Evolutionary conservation across 2,113 vertebrate species (phyloP).

Genomic region (Callipepla californica): DNA sequence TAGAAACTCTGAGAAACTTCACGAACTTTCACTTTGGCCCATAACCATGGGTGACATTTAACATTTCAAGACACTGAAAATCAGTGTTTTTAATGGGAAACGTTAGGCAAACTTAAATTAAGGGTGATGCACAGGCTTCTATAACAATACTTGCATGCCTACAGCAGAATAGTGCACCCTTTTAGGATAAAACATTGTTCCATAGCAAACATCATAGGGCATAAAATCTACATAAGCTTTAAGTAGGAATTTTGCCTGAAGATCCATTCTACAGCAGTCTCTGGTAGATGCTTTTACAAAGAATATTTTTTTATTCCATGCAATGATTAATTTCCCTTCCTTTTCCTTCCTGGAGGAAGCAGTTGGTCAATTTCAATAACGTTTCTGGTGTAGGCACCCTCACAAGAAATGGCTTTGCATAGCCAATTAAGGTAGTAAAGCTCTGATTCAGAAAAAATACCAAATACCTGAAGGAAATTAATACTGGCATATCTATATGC

Average conservation of each 20-base stretch:
- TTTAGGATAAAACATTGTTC: neutral
- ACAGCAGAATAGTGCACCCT: neutral
- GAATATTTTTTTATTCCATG: neutral
- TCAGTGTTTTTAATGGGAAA: neutral
- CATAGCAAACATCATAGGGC: neutral
- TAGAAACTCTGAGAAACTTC: neutral
- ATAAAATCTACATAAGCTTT: constrained; percentile 22
- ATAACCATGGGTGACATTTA: neutral
- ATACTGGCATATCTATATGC: neutral
- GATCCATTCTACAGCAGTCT: neutral
- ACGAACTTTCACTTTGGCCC: neutral
- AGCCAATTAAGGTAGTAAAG: neutral
- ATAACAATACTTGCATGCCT: neutral
- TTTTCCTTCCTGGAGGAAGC: neutral
- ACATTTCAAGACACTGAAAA: neutral
- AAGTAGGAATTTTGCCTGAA: constrained; percentile 41
- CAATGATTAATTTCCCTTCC: neutral
- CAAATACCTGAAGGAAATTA: neutral
- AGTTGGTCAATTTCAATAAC: neutral
- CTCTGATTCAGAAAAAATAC: neutral
- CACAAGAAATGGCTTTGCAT: neutral
- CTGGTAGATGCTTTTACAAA: neutral
- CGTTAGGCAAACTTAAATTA: neutral
- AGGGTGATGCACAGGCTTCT: neutral
- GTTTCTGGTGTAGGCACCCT: neutral